Evolutionary conservation across 2,113 vertebrate genomes (phyloP).

Genomic region (Ariopsis seemanni): DNA sequence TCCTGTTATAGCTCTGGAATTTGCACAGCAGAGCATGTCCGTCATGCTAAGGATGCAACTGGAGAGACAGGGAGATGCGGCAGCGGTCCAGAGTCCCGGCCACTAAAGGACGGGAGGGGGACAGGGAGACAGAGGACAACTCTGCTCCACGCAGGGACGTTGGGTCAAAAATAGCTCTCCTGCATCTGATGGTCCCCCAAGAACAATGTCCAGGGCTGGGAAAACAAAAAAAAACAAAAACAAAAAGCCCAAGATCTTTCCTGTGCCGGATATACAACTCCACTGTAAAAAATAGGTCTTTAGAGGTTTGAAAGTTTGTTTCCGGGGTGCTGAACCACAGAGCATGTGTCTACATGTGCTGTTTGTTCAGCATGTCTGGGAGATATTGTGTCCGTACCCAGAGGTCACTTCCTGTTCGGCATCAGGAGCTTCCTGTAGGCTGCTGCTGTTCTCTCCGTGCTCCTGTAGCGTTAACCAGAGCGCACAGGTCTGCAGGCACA

Average conservation of each 20-base stretch:
- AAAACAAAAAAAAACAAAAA: slow-evolving; percentile 18
- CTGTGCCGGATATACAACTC: slow-evolving; percentile 30
- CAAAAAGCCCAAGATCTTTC: slow-evolving; percentile 38
- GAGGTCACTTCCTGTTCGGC: slow-evolving; percentile 57
- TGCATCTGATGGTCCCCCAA: slow-evolving; percentile 8
- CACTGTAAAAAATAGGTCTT: slow-evolving; percentile 43
- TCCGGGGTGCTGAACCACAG: slow-evolving; percentile 30
- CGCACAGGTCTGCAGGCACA: slow-evolving; percentile 53
- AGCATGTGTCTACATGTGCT: slow-evolving; percentile 14
- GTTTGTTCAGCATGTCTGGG: slow-evolving; percentile 32
- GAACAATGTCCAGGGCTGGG: slow-evolving; percentile 11
- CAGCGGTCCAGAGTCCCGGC: slow-evolving; percentile 61
- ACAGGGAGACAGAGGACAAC: slow-evolving; percentile 12
- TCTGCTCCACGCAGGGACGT: not conserved
- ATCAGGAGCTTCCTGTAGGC: slow-evolving; percentile 59
- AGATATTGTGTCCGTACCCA: slow-evolving; percentile 35
- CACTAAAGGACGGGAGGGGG: slow-evolving; percentile 40
- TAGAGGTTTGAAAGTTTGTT: slow-evolving; percentile 11
- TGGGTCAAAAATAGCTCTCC: slow-evolving; percentile 10
- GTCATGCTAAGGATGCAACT: slow-evolving; percentile 43
- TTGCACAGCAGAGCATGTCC: slow-evolving; percentile 55
- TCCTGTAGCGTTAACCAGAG: slow-evolving; percentile 58
- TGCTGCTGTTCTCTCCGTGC: slow-evolving; percentile 53
- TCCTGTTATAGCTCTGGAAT: slow-evolving; percentile 62
- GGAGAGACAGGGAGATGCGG: slow-evolving; percentile 21